Conservation (phyloP, 2,113 vertebrate species). For the Pseudolaguvia tuberculata region DNA sequence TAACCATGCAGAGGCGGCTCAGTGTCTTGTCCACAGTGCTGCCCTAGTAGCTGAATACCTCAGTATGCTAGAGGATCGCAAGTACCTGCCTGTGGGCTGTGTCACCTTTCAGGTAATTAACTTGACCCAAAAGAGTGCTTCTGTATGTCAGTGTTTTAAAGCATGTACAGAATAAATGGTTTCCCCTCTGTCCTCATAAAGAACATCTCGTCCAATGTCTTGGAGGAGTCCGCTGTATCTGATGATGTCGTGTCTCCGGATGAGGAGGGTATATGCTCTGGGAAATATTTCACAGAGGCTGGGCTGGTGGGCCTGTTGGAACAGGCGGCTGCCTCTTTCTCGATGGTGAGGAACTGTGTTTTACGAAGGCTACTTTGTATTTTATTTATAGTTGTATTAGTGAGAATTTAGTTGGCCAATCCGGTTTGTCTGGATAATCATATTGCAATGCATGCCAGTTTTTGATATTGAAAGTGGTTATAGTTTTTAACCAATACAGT, state of each 20-base stretch:
- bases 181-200: constrained; percentile 49
- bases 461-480: neutral
- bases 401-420: neutral
- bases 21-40: constrained; percentile 97
- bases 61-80: constrained; percentile 97
- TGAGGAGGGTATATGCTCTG: constrained; percentile 97
- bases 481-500: neutral
- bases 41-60: constrained; percentile 95
- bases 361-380: neutral
- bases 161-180: no score
- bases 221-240: constrained; percentile 97
- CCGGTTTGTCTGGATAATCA: neutral
- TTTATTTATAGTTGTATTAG: neutral
- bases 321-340: constrained; percentile 93
- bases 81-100: constrained; percentile 96
- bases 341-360: constrained; percentile 76
- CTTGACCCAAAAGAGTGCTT: neutral
- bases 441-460: neutral
- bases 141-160: neutral
- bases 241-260: constrained; percentile 97
- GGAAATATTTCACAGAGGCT: constrained; percentile 96
- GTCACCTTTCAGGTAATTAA: constrained; percentile 91
- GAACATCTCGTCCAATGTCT: constrained; percentile 97
- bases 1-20: constrained; percentile 93
- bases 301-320: constrained; percentile 95